These are phyloP conservation scores for Ischnura elegans DNA, from an alignment of 2,888 invertebrate species.

Conservation along the genomic window DNA sequence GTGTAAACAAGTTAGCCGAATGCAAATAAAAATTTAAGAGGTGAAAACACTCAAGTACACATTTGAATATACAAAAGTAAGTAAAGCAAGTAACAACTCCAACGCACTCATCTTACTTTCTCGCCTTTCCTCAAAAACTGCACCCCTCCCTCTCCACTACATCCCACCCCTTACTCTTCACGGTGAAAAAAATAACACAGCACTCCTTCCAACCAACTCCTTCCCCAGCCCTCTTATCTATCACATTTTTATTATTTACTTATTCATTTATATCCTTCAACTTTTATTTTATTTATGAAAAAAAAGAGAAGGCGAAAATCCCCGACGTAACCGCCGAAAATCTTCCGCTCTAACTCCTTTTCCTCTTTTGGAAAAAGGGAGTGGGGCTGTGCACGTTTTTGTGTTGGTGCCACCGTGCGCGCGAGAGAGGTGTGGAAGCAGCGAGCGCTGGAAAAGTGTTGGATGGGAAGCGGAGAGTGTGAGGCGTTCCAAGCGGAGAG, in stretches of 20 bases:
- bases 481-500: neutral
- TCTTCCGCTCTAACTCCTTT: constrained; percentile 63
- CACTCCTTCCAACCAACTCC: neutral
- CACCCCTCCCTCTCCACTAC: too few species aligned
- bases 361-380: constrained; percentile 57
- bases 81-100: neutral
- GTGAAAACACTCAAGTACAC: too few species aligned
- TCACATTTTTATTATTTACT: too few species aligned
- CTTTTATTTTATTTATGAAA: neutral
- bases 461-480: neutral
- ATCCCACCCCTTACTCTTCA: too few species aligned
- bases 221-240: too few species aligned
- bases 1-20: too few species aligned
- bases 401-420: neutral
- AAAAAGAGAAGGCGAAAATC: constrained; percentile 41
- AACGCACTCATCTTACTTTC: neutral
- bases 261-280: neutral
- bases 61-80: too few species aligned
- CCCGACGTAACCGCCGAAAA: constrained; percentile 59
- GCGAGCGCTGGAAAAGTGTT: neutral
- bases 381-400: constrained; percentile 59
- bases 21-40: too few species aligned
- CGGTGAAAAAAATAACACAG: too few species aligned
- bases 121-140: too few species aligned
- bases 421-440: neutral